Conservation (phyloP, 2,113 vertebrate species). For the Antigone vipio region DNA sequence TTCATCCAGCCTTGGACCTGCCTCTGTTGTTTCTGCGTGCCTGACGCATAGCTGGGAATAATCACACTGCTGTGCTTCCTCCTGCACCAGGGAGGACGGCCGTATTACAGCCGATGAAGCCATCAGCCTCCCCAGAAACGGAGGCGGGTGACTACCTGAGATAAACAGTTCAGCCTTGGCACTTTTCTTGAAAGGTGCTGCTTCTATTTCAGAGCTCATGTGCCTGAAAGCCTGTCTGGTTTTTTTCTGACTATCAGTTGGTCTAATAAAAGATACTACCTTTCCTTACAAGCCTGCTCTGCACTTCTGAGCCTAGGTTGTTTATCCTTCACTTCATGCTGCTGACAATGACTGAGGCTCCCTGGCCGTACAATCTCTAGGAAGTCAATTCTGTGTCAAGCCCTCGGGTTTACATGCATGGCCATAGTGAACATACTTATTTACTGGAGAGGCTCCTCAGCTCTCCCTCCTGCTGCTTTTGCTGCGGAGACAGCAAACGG, state of each 20-base stretch:
- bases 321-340: background rate
- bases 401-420: background rate
- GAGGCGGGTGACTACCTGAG: background rate
- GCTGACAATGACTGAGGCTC: background rate
- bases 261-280: conserved; percentile 14
- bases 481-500: background rate
- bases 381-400: background rate
- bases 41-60: background rate
- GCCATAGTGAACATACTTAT: background rate
- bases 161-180: conserved; percentile 15
- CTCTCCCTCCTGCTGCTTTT: background rate
- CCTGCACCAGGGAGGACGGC: background rate
- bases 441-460: background rate
- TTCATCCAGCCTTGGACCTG: background rate
- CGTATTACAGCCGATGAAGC: background rate
- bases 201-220: background rate
- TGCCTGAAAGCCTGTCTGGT: conserved; percentile 3
- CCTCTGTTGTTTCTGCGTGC: background rate
- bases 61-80: background rate
- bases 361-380: background rate
- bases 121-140: background rate
- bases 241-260: background rate
- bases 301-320: background rate
- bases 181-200: background rate
- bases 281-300: background rate